These are phyloP conservation scores for Daubentonia madagascariensis DNA, from an alignment of 2,113 vertebrate species.

Conservation along the genomic window DNA sequence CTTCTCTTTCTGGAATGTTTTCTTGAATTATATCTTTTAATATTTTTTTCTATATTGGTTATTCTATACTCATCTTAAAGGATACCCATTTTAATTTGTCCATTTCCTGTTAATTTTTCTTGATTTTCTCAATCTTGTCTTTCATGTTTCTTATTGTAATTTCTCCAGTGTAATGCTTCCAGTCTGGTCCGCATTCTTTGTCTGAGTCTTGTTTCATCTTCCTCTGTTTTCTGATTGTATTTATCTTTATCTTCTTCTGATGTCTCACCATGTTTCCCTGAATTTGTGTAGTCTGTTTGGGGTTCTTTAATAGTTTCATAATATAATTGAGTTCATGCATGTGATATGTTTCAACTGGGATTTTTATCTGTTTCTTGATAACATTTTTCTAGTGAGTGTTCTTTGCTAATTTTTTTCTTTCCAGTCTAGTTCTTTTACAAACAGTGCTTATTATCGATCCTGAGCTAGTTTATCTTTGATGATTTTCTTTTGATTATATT, in stretches of 20 bases:
- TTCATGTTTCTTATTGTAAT: background rate
- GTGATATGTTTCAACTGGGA: background rate
- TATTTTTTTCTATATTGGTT: background rate
- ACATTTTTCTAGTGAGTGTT: background rate
- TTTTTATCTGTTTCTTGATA: background rate
- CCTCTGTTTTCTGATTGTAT: background rate
- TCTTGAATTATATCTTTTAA: background rate
- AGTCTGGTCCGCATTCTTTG: background rate
- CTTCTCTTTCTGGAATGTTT: background rate
- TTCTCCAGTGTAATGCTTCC: background rate
- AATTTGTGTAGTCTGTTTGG: background rate
- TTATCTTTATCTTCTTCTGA: background rate
- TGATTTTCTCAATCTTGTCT: background rate
- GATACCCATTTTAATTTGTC: background rate
- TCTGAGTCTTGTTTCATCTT: background rate
- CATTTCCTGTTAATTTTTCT: background rate
- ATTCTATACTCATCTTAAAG: background rate
- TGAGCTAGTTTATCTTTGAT: background rate
- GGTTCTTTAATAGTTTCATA: background rate
- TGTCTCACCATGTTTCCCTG: background rate
- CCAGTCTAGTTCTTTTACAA: background rate
- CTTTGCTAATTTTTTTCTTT: background rate
- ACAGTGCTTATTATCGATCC: background rate
- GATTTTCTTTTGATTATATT: background rate
- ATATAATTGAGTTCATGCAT: background rate